Evolutionary conservation across 2,888 invertebrate species (phyloP), one percentile per base, ranked within the genome.

Genomic region (Eristalinus aeneus): DNA sequence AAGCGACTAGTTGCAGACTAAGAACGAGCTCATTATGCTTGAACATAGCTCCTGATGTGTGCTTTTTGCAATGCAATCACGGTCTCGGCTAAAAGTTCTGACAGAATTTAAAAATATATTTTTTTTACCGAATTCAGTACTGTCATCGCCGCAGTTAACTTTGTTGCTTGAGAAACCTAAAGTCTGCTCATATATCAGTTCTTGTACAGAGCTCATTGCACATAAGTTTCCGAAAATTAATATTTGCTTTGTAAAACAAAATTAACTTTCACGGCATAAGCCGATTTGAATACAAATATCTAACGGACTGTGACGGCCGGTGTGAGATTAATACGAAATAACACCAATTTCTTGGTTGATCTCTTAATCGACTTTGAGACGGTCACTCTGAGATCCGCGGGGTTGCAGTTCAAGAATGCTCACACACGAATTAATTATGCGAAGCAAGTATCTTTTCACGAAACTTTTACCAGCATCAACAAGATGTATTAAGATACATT

Each of bases 321-420:
- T 56, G 56, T 23, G 56, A 56, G 56, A 46, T 34, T 39, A 56
- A 56, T 5, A 36, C 56, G 74, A 65, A 39, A 22, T 23, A 68
- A 74, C 69, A 74, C 65, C 46, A 69, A 74, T 78, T 67, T 77
- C 65, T 71, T 64, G 64, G 58, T 82, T 86, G 86, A 86, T 86
- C 86, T 86, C 82, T 86, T 63, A 82, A 81, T 81, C 81, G 71
- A 77, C 64, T 81, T 65, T 65, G 46, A 64, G 65, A 56, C 56
- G 56, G 56, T 36, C 67, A 67, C 75, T 71, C 36, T 36, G 11
- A 64, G 63, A 65, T 72, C 56, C 36, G 16, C 58, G 76, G 60
- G 82, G 86, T 86, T 86, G 82, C 74, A 82, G 86, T 86, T 86
- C 86, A 86, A 86, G 82, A 86, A 86, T 86, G 82, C 82, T 86